Conservation (phyloP, 2,888 invertebrate genomes). For the Ophion costatus region DNA sequence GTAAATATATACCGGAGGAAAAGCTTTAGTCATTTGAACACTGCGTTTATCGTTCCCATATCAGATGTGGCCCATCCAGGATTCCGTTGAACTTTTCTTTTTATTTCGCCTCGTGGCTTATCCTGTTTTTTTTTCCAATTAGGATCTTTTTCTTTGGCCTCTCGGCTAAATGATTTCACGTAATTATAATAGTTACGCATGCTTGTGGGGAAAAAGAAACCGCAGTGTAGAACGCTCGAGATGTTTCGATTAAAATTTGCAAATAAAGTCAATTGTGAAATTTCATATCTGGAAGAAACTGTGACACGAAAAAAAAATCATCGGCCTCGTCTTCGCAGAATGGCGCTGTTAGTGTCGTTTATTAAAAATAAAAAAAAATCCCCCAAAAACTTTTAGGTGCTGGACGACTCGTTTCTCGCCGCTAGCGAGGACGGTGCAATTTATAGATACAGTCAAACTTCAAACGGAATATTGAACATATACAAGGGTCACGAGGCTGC, state of each 20-base stretch:
- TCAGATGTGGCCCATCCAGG: too few species aligned
- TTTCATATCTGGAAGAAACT: constrained; percentile 9
- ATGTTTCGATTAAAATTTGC: constrained; percentile 17
- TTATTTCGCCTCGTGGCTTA: not conserved
- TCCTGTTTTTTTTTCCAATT: not conserved
- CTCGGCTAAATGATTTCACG: not conserved
- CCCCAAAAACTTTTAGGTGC: constrained; percentile 84
- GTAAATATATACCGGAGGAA: constrained; percentile 20
- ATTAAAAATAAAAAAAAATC: not conserved
- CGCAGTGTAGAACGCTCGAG: constrained; percentile 6
- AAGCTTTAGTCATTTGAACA: not conserved
- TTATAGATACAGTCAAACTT: constrained; percentile 85
- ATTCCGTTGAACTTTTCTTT: not conserved
- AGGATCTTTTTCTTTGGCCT: not conserved
- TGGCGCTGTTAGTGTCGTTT: not conserved
- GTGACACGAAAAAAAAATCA: not conserved
- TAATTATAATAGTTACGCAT: not conserved
- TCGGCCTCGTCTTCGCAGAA: not conserved
- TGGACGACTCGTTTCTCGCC: constrained; percentile 86
- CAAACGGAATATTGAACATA: constrained; percentile 85
- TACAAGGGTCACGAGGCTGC: constrained; percentile 86
- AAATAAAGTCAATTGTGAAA: constrained; percentile 35
- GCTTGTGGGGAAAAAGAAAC: not conserved
- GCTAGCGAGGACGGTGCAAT: constrained; percentile 88
- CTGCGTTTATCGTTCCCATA: not conserved